Evolutionary conservation across 2,888 invertebrate species (phyloP).

Genomic region (Melipona beecheii): DNA sequence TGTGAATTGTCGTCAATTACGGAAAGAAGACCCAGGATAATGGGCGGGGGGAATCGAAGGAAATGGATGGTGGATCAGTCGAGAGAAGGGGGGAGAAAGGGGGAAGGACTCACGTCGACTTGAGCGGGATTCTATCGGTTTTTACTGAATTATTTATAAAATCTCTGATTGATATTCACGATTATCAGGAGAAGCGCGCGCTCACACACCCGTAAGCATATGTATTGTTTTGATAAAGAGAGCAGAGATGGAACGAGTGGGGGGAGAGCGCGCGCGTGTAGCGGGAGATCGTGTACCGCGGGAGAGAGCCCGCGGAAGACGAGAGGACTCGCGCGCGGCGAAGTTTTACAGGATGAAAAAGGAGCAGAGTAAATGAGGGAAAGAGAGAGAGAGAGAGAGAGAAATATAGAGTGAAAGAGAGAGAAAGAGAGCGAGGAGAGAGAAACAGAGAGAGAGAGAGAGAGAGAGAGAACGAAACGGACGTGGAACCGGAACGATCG

Average conservation of each 20-base stretch:
- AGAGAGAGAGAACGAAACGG: slow-evolving; percentile 42
- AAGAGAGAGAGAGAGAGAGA: not conserved
- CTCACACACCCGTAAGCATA: slow-evolving; percentile 33
- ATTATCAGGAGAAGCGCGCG: slow-evolving; percentile 34
- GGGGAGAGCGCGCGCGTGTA: slow-evolving; percentile 37
- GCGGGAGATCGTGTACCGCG: not conserved
- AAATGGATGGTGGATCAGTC: not conserved
- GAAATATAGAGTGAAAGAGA: not conserved
- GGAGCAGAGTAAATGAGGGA: slow-evolving; percentile 21
- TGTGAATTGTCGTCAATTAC: slow-evolving; percentile 47
- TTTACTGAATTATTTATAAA: slow-evolving; percentile 55
- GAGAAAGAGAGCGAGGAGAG: not conserved
- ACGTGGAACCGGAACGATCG: slow-evolving; percentile 59
- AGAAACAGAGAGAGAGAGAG: not conserved
- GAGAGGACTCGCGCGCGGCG: slow-evolving; percentile 24
- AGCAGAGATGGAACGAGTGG: not conserved
- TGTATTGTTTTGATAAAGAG: slow-evolving; percentile 56
- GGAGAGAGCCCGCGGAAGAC: slow-evolving; percentile 7
- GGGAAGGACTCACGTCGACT: slow-evolving; percentile 38
- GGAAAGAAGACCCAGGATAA: slow-evolving; percentile 35
- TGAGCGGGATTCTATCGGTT: slow-evolving; percentile 35
- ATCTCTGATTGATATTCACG: slow-evolving; percentile 52
- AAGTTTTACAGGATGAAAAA: slow-evolving; percentile 37
- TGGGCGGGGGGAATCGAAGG: not conserved
- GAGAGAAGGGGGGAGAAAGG: not conserved